A percentile compares a stretch with the other conserved stretches of the same genome.
phyloP scores from a whole-genome alignment of 2,113 vertebrate genomes.

The Rana temporaria region DNA sequence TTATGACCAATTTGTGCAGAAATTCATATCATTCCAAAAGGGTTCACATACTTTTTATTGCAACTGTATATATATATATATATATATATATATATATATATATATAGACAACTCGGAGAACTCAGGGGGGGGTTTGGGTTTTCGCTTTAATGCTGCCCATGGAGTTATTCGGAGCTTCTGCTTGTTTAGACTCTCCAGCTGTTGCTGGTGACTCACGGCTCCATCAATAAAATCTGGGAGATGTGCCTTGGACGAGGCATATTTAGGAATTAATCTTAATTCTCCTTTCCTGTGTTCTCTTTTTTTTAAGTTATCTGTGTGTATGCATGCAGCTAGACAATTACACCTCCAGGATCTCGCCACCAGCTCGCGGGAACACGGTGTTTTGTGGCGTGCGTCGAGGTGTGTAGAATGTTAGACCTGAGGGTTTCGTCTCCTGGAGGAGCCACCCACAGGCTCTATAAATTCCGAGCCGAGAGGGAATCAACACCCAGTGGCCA shows the following conservation, averaged over 20 bases:
- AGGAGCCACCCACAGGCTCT: not conserved
- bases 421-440: not conserved
- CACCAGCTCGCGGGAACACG: constrained; percentile 6
- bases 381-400: constrained; percentile 11
- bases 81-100: too few species aligned
- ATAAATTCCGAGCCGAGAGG: not conserved
- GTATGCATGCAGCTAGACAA: constrained; percentile 25
- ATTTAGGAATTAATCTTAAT: constrained; percentile 58
- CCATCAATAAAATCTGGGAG: constrained; percentile 55
- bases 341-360: constrained; percentile 24
- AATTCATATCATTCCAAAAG: too few species aligned
- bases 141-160: not conserved
- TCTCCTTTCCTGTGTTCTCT: constrained; percentile 62
- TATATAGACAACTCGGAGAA: too few species aligned
- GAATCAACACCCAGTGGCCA: too few species aligned
- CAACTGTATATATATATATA: too few species aligned
- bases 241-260: not conserved
- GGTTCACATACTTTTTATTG: too few species aligned
- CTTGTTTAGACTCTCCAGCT: constrained; percentile 59
- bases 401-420: not conserved
- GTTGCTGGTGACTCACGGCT: constrained; percentile 54
- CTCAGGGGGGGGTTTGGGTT: too few species aligned
- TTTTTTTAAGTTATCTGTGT: constrained; percentile 38
- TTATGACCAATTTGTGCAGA: too few species aligned
- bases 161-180: constrained; percentile 32